Conservation (phyloP, 2,797 vertebrate species). For the Brachyrhaphis roseni region DNA sequence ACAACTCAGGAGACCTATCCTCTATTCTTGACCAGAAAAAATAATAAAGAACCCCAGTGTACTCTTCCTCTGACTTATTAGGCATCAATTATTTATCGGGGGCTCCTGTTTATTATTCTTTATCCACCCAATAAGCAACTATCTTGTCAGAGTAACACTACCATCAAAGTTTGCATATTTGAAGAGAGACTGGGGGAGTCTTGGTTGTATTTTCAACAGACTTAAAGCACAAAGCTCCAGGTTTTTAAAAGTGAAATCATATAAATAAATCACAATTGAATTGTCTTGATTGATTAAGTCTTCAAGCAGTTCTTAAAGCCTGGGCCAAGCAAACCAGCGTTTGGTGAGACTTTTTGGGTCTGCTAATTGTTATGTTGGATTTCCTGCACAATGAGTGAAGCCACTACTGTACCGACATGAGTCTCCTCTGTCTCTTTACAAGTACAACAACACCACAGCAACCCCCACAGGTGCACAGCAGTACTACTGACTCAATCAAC, state of each 20-base stretch:
- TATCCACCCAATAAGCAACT: slow-evolving; percentile 66
- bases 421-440: slow-evolving; percentile 20
- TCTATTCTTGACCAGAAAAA: slow-evolving; percentile 65
- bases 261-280: slow-evolving; percentile 37
- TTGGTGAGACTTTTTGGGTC: slow-evolving; percentile 26
- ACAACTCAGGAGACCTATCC: slow-evolving; percentile 72
- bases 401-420: slow-evolving; percentile 47
- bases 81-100: slow-evolving; percentile 76
- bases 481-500: slow-evolving; percentile 11
- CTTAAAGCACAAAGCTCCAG: not conserved
- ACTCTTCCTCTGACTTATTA: slow-evolving; percentile 70
- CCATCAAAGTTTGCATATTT: slow-evolving; percentile 57
- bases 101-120: slow-evolving; percentile 68
- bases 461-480: slow-evolving; percentile 54
- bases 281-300: slow-evolving; percentile 27
- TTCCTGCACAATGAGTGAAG: slow-evolving; percentile 55
- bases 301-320: slow-evolving; percentile 44
- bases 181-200: slow-evolving; percentile 21
- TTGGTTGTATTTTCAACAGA: slow-evolving; percentile 18
- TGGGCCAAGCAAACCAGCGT: slow-evolving; percentile 57
- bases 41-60: slow-evolving; percentile 50
- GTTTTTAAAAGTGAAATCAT: slow-evolving; percentile 29
- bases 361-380: slow-evolving; percentile 43
- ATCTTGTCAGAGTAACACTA: slow-evolving; percentile 53
- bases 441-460: slow-evolving; percentile 66